A percentile compares a stretch with the other conserved stretches of the same genome.
These are phyloP conservation scores for Tortrix viridana DNA, from an alignment of 2,888 invertebrate genomes.

Conservation along the genomic window DNA sequence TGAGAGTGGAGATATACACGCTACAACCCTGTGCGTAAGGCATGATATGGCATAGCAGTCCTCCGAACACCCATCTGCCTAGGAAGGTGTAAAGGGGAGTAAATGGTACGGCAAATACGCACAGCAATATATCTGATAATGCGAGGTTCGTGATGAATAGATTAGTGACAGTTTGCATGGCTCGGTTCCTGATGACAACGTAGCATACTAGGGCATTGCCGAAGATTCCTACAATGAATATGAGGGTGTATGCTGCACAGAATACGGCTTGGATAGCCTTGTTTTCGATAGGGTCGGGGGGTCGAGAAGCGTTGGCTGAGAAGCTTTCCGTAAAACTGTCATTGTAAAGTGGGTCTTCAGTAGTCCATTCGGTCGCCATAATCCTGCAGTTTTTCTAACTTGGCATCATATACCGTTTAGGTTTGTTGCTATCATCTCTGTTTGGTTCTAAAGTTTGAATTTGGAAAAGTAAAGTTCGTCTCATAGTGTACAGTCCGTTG, in stretches of 20 bases:
- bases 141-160: conserved; percentile 96
- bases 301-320: conserved; percentile 52
- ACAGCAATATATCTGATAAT: conserved; percentile 93
- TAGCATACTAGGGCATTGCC: conserved; percentile 94
- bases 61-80: conserved; percentile 93
- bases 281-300: conserved; percentile 85
- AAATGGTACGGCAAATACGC: conserved; percentile 94
- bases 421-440: conserved; percentile 63
- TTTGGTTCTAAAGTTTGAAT: conserved; percentile 43
- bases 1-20: conserved; percentile 95
- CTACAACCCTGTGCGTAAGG: conserved; percentile 94
- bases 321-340: conserved; percentile 52
- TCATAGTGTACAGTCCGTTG: conserved; percentile 36
- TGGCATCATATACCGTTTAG: conserved; percentile 70
- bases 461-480: conserved; percentile 16
- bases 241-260: conserved; percentile 89
- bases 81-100: conserved; percentile 95
- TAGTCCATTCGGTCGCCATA: conserved; percentile 74
- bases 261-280: conserved; percentile 89
- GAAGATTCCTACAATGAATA: conserved; percentile 91
- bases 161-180: conserved; percentile 97
- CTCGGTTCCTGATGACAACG: conserved; percentile 92
- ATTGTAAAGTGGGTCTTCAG: conserved; percentile 56
- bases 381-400: conserved; percentile 63
- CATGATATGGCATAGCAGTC: conserved; percentile 92